Evolutionary conservation across 2,888 invertebrate genomes (phyloP).

Genomic region (Nephrocerus scutellatus): DNA sequence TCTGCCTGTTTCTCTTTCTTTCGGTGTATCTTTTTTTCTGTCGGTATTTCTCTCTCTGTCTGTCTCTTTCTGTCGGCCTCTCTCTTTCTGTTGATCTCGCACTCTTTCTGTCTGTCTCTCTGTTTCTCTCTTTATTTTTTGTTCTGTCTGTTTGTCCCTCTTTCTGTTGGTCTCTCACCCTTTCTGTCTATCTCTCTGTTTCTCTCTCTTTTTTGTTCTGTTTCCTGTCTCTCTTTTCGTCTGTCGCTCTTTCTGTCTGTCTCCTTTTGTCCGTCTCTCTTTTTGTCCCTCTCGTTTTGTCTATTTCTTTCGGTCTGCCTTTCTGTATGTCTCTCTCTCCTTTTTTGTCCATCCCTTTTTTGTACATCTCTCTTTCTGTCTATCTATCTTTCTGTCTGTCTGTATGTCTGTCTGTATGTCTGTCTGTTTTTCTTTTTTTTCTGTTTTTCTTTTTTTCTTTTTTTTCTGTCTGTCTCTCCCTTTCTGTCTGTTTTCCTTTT

Average conservation of each 20-base stretch:
- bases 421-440: background rate
- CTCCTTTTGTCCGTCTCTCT: slow-evolving; percentile 1
- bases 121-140: slow-evolving; percentile 7
- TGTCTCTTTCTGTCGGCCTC: too few species aligned
- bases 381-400: background rate
- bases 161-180: background rate
- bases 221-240: slow-evolving; percentile 3
- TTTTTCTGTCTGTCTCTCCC: slow-evolving; percentile 21
- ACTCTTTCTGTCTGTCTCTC: slow-evolving; percentile 2
- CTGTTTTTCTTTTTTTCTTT: slow-evolving; percentile 7
- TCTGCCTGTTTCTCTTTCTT: too few species aligned
- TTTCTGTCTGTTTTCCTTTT: too few species aligned
- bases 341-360: slow-evolving; percentile 4
- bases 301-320: slow-evolving; percentile 4
- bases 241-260: slow-evolving; percentile 4
- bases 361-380: slow-evolving; percentile 1
- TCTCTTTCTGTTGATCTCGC: too few species aligned
- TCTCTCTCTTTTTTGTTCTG: slow-evolving; percentile 1
- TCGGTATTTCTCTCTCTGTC: background rate
- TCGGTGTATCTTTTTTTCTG: background rate
- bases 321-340: slow-evolving; percentile 13
- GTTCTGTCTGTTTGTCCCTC: slow-evolving; percentile 1
- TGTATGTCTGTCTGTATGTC: background rate
- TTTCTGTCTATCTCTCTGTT: slow-evolving; percentile 1
- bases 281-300: slow-evolving; percentile 2